Percentiles rank a stretch among this genome's conserved stretches.
phyloP scores from a whole-genome alignment of 2,113 vertebrate genomes.

The Scomber scombrus region DNA sequence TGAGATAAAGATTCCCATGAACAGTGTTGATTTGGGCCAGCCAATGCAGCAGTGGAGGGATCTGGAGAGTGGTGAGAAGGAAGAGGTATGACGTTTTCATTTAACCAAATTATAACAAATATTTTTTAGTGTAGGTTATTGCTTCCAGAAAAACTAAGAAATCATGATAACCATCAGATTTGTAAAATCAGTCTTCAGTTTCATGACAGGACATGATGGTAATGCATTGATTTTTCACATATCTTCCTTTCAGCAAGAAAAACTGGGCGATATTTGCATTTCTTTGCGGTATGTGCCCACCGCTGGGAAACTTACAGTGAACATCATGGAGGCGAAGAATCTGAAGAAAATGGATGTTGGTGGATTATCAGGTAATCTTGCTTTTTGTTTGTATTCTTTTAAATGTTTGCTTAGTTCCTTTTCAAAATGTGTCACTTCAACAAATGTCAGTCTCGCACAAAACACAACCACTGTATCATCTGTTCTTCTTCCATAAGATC shows the following conservation, averaged over 20 bases:
- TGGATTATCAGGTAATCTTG: constrained; percentile 88
- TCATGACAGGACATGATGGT: neutral
- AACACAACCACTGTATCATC: neutral
- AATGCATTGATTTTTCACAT: neutral
- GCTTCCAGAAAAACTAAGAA: neutral
- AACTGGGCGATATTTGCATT: constrained; percentile 92
- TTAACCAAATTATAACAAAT: neutral
- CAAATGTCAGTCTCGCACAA: neutral
- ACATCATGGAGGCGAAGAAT: constrained; percentile 91
- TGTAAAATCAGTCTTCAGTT: neutral
- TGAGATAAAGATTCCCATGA: constrained; percentile 92
- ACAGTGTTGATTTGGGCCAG: constrained; percentile 89
- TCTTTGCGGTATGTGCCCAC: constrained; percentile 92
- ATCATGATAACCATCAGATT: neutral
- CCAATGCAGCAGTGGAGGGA: constrained; percentile 90
- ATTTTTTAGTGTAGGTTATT: neutral
- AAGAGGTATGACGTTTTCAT: constrained; percentile 85
- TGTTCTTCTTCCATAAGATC: constrained; percentile 71
- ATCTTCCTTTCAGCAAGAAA: constrained; percentile 83
- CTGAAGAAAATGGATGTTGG: constrained; percentile 95
- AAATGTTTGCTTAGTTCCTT: neutral
- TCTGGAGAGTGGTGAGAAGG: constrained; percentile 88
- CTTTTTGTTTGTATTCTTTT: neutral
- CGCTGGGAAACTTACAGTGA: constrained; percentile 92
- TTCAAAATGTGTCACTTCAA: neutral